A percentile compares a stretch with the other conserved stretches of the same genome.
These are phyloP conservation scores for Urosaurus nigricauda DNA, from an alignment of 2,797 vertebrate species.

Conservation along the genomic window DNA sequence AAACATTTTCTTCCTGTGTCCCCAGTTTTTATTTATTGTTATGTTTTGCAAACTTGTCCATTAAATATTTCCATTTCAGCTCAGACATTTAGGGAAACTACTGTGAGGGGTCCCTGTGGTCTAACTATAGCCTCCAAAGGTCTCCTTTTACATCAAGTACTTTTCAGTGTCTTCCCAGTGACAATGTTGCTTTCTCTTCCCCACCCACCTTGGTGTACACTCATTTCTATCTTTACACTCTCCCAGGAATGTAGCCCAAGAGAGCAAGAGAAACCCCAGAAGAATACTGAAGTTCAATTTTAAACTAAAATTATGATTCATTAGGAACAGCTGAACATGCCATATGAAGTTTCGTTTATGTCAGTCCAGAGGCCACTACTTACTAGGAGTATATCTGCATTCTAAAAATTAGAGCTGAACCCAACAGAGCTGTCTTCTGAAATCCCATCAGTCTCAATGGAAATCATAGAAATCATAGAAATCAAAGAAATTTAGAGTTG, in stretches of 20 bases:
- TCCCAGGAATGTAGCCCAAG: slow-evolving; percentile 53
- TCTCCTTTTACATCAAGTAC: background rate
- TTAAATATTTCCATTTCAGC: slow-evolving; percentile 22
- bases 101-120: background rate
- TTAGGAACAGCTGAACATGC: slow-evolving; percentile 66
- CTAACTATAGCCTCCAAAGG: background rate
- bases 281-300: slow-evolving; percentile 64
- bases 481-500: too few species aligned
- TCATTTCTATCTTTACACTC: slow-evolving; percentile 48
- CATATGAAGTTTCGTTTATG: slow-evolving; percentile 48
- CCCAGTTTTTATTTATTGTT: background rate
- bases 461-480: too few species aligned
- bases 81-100: background rate
- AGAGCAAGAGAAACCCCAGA: slow-evolving; percentile 59
- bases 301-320: slow-evolving; percentile 70
- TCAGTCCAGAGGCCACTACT: slow-evolving; percentile 50
- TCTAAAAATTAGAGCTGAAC: background rate
- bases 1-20: too few species aligned
- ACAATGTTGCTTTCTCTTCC: slow-evolving; percentile 33
- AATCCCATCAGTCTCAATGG: background rate
- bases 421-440: background rate
- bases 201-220: slow-evolving; percentile 36
- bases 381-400: slow-evolving; percentile 40
- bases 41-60: background rate
- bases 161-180: slow-evolving; percentile 40